Base-by-base conservation (phyloP, 53 echinoderm and acorn worm genomes). In the Astropecten irregularis region DNA sequence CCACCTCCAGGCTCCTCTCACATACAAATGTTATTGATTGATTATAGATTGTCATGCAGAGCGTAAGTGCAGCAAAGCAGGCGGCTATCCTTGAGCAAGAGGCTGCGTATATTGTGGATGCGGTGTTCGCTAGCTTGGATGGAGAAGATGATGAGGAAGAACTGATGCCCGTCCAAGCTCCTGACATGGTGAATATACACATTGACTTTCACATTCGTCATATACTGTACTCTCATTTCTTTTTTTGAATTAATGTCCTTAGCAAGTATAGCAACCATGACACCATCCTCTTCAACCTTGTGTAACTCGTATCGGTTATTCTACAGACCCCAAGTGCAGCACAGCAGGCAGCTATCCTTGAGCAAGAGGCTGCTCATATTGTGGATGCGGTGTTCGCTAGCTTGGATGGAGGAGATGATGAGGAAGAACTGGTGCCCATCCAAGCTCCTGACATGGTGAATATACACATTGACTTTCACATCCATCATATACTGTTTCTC, bases 71-170 rank as follows among this genome's bases (percentile, higher is more conserved):
- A 27, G 68, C 68, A 44, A 46, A 68, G 11, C 68, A 68, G 19
- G 68, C 68, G 26, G 68, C 68, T 46, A 68, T 42, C 46, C 9
- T 68, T 42, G 26, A 44, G 25, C 47, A 42, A 46, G 68, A 68
- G 47, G 68, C 68, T 46, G 47, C 68, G 2, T 44, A 40, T 46
- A 42, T 68, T 23, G 68, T 68, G 27, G 68, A 68, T 40, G 42
- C 68, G 18, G 47, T 68, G 42, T 68, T 68, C 9, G 46, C 42
- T 36, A 46, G 68, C 47, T 68, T 68, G 68, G 68, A 68, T 9
- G 25, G 47, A 42, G 68, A 68, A 11, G 44, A 68, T 2, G n/a
- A 18, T 1, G 64, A 42, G 11, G 42, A 42, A 42, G 6, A 36
- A 1, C 35, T 3, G 26, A 26, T 46, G 4, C 26, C 46, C 9